Conservation (phyloP, 2,888 invertebrate genomes). For the Strigamia crassipes region DNA sequence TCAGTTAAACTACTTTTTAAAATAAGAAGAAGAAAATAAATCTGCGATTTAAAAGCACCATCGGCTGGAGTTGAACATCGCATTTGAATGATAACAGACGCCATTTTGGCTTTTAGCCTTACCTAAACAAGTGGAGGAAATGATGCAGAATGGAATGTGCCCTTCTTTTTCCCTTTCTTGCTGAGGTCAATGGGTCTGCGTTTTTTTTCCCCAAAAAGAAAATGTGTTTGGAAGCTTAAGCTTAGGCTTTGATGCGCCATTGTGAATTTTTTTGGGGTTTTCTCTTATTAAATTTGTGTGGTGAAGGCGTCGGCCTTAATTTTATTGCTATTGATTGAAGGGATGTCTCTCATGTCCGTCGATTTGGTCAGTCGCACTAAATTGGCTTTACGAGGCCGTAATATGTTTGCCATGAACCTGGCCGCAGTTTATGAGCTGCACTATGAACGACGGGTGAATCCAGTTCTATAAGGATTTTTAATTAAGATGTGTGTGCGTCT, state of each 20-base stretch:
- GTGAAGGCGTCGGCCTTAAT: constrained; percentile 3
- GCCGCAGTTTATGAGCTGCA: constrained; percentile 46
- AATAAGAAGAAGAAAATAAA: no score
- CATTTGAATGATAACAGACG: neutral
- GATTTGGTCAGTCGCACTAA: constrained; percentile 15
- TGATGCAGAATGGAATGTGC: constrained; percentile 10
- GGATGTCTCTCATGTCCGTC: neutral
- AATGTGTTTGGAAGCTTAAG: neutral
- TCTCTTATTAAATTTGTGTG: neutral
- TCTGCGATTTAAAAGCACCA: neutral
- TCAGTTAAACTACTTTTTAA: neutral
- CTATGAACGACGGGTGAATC: constrained; percentile 2
- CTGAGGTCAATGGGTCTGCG: constrained; percentile 3
- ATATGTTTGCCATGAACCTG: constrained; percentile 45
- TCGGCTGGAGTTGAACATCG: neutral
- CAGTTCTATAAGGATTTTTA: constrained; percentile 4
- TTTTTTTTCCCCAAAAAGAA: neutral
- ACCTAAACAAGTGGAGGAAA: constrained; percentile 3
- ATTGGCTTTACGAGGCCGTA: constrained; percentile 46
- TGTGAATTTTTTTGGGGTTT: neutral
- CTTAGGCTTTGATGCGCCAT: neutral
- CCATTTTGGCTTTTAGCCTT: neutral
- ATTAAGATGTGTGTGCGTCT: constrained; percentile 6
- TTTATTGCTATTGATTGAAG: constrained; percentile 44
- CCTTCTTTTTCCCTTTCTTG: constrained; percentile 4